These are phyloP conservation scores for Thera obeliscata DNA, from an alignment of 2,888 invertebrate species.

Conservation along the genomic window DNA sequence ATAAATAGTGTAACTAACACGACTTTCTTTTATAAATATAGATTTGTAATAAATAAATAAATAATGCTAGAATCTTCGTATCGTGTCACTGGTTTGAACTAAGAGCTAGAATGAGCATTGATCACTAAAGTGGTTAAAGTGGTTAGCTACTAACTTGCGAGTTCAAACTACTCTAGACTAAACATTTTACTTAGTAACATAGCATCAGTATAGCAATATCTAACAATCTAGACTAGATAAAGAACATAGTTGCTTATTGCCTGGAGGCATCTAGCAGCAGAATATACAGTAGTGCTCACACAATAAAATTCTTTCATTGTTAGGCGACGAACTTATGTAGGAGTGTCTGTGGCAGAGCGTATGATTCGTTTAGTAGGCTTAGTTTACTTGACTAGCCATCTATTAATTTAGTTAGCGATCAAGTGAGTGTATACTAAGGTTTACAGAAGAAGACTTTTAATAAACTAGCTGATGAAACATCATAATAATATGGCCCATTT, in stretches of 20 bases:
- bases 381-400: neutral
- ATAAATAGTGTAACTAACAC: too few relatives aligned
- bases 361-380: slow-evolving; percentile 20
- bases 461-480: too few relatives aligned
- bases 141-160: neutral
- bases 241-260: slow-evolving; percentile 23
- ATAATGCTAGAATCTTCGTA: too few relatives aligned
- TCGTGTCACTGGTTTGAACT: neutral
- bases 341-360: slow-evolving; percentile 30
- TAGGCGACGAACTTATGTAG: slow-evolving; percentile 10
- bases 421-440: too few relatives aligned
- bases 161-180: slow-evolving; percentile 3
- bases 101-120: slow-evolving; percentile 1
- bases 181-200: slow-evolving; percentile 14
- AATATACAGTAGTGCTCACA: slow-evolving; percentile 9
- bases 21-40: too few relatives aligned
- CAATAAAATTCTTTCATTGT: slow-evolving; percentile 33
- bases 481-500: too few relatives aligned
- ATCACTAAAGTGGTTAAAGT: slow-evolving; percentile 10
- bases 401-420: neutral
- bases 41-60: too few relatives aligned
- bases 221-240: neutral
- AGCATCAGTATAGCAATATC: slow-evolving; percentile 5
- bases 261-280: slow-evolving; percentile 9
- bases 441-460: too few relatives aligned